Percentiles rank a stretch among this genome's conserved stretches.
Evolutionary conservation across 2,888 invertebrate species (phyloP).

Genomic region (Agrochola lota): DNA sequence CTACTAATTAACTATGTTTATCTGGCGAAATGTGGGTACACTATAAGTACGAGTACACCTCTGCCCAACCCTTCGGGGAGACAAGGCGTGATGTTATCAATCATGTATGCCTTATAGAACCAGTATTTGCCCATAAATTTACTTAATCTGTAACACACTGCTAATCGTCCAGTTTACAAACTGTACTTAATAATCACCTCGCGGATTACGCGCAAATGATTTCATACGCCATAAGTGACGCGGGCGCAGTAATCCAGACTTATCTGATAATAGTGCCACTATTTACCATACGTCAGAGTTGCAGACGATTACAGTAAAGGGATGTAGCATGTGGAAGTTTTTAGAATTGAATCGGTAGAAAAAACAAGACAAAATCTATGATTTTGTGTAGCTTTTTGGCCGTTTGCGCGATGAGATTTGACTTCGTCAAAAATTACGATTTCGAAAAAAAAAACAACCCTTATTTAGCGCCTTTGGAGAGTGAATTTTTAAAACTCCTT

Average conservation of each 20-base stretch:
- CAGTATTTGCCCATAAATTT: conserved; percentile 20
- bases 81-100: neutral
- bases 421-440: too few relatives aligned
- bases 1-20: too few relatives aligned
- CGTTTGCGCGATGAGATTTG: too few relatives aligned
- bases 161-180: conserved; percentile 58
- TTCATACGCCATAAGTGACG: conserved; percentile 57
- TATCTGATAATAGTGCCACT: conserved; percentile 67
- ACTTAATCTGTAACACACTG: conserved; percentile 42
- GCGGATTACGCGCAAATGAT: conserved; percentile 66
- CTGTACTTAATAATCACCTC: conserved; percentile 52
- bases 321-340: conserved; percentile 37
- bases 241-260: conserved; percentile 61
- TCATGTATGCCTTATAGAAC: conserved; percentile 23
- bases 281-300: conserved; percentile 69
- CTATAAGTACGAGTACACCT: neutral
- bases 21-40: too few relatives aligned
- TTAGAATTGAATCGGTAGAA: conserved; percentile 14
- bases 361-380: neutral
- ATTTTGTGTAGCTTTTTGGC: too few relatives aligned
- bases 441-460: too few relatives aligned
- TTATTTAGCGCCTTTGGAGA: too few relatives aligned
- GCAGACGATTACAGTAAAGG: conserved; percentile 63
- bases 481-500: neutral
- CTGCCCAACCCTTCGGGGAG: neutral